Base-by-base conservation (phyloP, 2,797 vertebrate species). In the Pangasius sanitwongsei region DNA sequence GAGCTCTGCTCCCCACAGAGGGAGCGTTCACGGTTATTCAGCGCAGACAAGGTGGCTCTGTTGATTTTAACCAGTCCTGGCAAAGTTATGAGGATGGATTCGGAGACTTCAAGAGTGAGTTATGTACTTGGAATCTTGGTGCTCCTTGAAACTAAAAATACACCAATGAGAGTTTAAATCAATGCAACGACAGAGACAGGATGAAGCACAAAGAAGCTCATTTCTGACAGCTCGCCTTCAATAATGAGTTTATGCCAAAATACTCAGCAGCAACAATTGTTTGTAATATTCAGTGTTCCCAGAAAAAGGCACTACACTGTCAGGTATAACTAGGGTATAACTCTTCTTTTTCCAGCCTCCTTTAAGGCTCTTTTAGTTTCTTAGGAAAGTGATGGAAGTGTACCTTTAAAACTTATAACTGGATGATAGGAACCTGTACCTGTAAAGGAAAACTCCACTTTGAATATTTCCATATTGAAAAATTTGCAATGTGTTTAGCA, bases 51-150 rank as follows among this genome's bases (percentile, higher is more conserved):
- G 94, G 97, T 16, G 97, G 98, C 81, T 98, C 96, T 0, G 92
- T 97, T 74, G 96, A 98, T 92, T 99, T 99, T 94, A 97, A 99
- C 92, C 96, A 97, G 94, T 96, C 95, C 2, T 99, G 98, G 98
- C 96, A 97, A 55, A 95, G 94, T 89, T 99, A 98, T 67, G 94
- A 93, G 91, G 92, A 96, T 0, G 98, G 97, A 18, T 99, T 99
- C 92, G 98, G 98, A 85, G 94, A 96, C 87, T 96, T 98, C 92
- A 92, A 95, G 12, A 96, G 97, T 98, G 94, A 97, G 94, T 87
- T 85, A 37, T 59, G 44, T 59, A 2, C 57, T 83, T 80, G 78
- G 65, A 86, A 85, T 70, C 69, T 82, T 83, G 41, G 84, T 89
- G 85, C 82, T 89, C 25, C 48, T 89, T 65, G 2, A 85, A 87